Evolutionary conservation across 2,797 vertebrate genomes (phyloP), one percentile per base, ranked within the genome.

Genomic region (Pantherophis vulpinus): DNA sequence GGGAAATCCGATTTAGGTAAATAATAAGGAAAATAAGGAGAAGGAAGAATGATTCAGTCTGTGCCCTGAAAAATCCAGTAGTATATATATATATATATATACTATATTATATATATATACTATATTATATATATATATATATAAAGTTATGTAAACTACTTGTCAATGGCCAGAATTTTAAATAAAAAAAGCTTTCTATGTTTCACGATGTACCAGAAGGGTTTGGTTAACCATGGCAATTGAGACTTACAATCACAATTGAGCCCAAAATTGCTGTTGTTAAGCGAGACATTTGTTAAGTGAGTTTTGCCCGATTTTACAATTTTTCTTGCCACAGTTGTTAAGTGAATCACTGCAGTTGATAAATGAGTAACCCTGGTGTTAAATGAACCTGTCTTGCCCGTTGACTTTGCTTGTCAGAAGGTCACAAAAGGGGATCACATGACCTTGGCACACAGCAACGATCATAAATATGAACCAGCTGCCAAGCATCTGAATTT

Each of bases 111-210:
- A n/a, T n/a, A n/a, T n/a, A n/a, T n/a, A n/a, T n/a, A n/a, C n/a
- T n/a, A n/a, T n/a, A n/a, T n/a, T n/a, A n/a, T n/a, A n/a, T n/a
- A n/a, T n/a, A n/a, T n/a, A n/a, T n/a, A n/a, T n/a, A n/a, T n/a
- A n/a, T n/a, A n/a, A n/a, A n/a, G n/a, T n/a, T n/a, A n/a, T 12
- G 42, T 23, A 89, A 61, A 2, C 61, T 74, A 91, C 27, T 94
- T 92, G 70, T 2, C 91, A 18, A 89, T 93, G 93, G 88, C 61
- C 27, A 63, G 61, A 63, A 63, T 63, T 63, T 63, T 63, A 63
- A 63, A 29, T 29, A 12, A 63, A 29, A 63, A 63, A 63, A 63
- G 27, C 27, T 63, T 63, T 29, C 27, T 63, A 12, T 63, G 27
- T 63, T 29, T 63, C 10, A 12, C 27, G 13, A 63, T 29, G 29